Conservation (phyloP, 2,888 invertebrate genomes). For the Campopleginae sp. region DNA sequence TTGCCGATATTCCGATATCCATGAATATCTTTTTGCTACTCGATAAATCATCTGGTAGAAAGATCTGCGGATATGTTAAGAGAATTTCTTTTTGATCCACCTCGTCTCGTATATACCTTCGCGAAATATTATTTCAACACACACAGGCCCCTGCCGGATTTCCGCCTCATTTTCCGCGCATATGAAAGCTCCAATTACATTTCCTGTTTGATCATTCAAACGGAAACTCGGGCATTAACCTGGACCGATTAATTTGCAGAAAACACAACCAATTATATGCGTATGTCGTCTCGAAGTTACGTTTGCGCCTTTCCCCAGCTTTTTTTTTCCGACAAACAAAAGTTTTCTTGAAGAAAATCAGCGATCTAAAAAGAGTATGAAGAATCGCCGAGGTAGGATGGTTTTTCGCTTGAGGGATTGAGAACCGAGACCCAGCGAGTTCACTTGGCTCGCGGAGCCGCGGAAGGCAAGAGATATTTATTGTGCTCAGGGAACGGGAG, state of each 20-base stretch:
- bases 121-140: too few relatives aligned
- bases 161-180: too few relatives aligned
- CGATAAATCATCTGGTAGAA: constrained; percentile 27
- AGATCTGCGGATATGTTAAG: background rate
- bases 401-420: constrained; percentile 9
- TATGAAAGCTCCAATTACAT: too few relatives aligned
- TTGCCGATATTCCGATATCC: constrained; percentile 3
- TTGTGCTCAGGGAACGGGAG: constrained; percentile 62
- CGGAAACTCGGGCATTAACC: background rate
- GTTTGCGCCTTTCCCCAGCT: background rate
- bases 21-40: constrained; percentile 37
- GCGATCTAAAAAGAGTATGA: constrained; percentile 10
- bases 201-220: too few relatives aligned
- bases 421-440: constrained; percentile 20
- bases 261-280: background rate
- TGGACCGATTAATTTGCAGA: background rate
- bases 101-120: too few relatives aligned
- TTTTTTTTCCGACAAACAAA: background rate
- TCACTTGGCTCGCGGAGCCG: constrained; percentile 42
- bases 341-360: constrained; percentile 11
- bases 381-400: constrained; percentile 26
- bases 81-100: constrained; percentile 13
- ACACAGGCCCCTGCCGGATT: too few relatives aligned
- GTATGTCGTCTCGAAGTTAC: background rate
- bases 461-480: constrained; percentile 69